Evolutionary conservation across 2,797 vertebrate species (phyloP), one percentile per base, ranked within the genome.

Genomic region (Ispidina picta): DNA sequence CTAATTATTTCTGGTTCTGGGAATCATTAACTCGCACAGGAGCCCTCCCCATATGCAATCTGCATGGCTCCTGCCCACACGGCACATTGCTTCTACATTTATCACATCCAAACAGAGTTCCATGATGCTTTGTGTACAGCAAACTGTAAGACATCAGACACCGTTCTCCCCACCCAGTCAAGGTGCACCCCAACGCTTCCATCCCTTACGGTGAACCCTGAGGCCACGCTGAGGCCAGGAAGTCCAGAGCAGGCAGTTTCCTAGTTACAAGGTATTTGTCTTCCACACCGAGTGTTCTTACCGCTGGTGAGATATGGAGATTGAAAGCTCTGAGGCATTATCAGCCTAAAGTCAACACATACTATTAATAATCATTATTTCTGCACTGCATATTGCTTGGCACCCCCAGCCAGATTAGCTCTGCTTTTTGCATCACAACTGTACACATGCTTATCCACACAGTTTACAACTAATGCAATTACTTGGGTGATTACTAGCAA

Each of bases 321-420:
- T 33, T 0, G 83, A 92, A 87, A 16, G 19, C 92, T 59, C 49
- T 70, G 75, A 70, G 87, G 49, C 75, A 35, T 59, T 94, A 90
- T 80, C 88, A 71, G 86, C 83, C 70, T 82, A 39, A 95, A 95
- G 63, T 75, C 84, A 95, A 90, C 79, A 91, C 39, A 44, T 21
- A 21, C 44, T 48, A 59, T 70, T 91, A 93, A 93, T 80, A 72
- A 92, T 86, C 68, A 79, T 83, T 82, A 39, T 58, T 83, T 48
- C 75, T 95, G 79, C 90, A 25, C 46, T 69, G 72, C 81, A 31
- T 48, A 90, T 74, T 74, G 90, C 82, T 66, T 15, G 62, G 78
- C 82, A 88, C 81, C 59, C 72, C 54, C 25, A 15, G 82, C 66
- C 51, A 44, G 19, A 83, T 48, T 35, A 83, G 82, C 84, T 68